A percentile compares a stretch with the other conserved stretches of the same genome.
phyloP scores from a whole-genome alignment of 2,113 vertebrate species.

The Eurypyga helias region DNA sequence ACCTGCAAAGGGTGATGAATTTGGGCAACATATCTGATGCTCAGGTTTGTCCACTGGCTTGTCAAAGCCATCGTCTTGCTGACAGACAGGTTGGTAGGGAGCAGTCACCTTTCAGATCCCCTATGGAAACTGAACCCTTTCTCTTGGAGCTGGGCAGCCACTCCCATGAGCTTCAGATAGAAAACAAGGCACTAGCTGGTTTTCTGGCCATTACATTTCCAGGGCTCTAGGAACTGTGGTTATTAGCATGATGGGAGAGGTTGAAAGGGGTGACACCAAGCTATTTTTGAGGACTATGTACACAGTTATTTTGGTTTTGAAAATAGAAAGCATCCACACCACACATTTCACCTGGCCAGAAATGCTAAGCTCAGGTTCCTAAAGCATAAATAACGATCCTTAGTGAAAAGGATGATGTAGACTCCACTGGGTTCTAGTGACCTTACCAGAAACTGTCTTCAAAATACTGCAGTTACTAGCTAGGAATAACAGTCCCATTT shows the following conservation, averaged over 20 bases:
- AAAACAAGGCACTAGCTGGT: not conserved
- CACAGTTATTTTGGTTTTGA: not conserved
- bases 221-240: conserved; percentile 6
- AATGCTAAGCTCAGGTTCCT: conserved; percentile 41
- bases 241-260: not conserved
- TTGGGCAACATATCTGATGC: not conserved
- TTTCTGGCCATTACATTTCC: not conserved
- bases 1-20: not conserved
- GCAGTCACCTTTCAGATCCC: not conserved
- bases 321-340: conserved; percentile 23
- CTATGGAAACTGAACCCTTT: not conserved
- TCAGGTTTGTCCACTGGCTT: conserved; percentile 7
- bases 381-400: conserved; percentile 58
- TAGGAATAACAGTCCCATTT: conserved; percentile 56
- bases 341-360: conserved; percentile 48
- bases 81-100: not conserved
- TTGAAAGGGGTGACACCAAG: not conserved
- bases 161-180: not conserved
- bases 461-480: conserved; percentile 64
- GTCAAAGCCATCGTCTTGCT: not conserved
- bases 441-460: conserved; percentile 70
- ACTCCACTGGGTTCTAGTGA: conserved; percentile 28
- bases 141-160: not conserved
- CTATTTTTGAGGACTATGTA: conserved; percentile 16
- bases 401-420: conserved; percentile 27